Conservation (phyloP, 2,888 invertebrate genomes). For the Leptarthrus brevirostris region DNA sequence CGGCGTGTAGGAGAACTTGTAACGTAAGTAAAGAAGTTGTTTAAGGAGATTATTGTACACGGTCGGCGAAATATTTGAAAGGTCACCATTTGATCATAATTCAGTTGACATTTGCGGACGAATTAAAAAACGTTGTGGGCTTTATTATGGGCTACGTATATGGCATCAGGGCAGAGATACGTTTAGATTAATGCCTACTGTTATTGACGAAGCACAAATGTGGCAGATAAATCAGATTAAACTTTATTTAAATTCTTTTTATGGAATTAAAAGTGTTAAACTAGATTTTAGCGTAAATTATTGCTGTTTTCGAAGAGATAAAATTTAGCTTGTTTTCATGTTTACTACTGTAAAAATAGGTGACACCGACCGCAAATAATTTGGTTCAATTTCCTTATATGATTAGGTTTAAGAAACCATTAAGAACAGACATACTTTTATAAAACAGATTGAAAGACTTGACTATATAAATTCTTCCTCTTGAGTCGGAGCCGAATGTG, state of each 20-base stretch:
- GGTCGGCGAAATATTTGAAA: background rate
- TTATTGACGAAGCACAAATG: background rate
- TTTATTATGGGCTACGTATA: background rate
- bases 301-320: no score
- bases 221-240: background rate
- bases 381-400: no score
- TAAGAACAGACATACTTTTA: no score
- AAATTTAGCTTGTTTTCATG: no score
- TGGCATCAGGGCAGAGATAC: background rate
- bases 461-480: no score
- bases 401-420: no score
- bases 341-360: no score
- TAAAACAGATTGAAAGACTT: no score
- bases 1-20: slow-evolving; percentile 7
- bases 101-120: background rate
- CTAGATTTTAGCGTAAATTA: no score
- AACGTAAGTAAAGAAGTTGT: slow-evolving; percentile 10
- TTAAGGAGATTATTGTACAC: slow-evolving; percentile 8
- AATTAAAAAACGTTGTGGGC: background rate
- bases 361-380: no score
- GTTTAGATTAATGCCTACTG: background rate
- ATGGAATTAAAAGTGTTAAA: no score
- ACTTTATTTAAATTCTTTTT: background rate
- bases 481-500: no score
- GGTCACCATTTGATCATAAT: background rate